Conservation (phyloP, 2,888 invertebrate genomes). For the Ceraclea dissimilis region DNA sequence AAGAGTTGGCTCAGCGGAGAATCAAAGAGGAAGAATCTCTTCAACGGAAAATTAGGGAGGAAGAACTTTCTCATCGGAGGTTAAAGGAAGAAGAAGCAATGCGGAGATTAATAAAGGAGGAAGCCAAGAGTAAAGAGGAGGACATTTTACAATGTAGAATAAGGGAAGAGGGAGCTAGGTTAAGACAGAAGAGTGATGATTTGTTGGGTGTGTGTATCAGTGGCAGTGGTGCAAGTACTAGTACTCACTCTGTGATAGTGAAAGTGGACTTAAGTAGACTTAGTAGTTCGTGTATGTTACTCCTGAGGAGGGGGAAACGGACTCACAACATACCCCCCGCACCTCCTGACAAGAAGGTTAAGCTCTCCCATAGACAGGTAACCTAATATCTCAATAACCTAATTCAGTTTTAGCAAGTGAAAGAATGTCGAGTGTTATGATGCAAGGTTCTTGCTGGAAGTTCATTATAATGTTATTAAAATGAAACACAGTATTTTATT, state of each 20-base stretch:
- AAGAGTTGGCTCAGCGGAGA: slow-evolving; percentile 23
- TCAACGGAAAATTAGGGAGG: slow-evolving; percentile 16
- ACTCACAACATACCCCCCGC: slow-evolving; percentile 28
- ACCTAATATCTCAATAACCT: too few species aligned
- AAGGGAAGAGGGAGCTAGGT: slow-evolving; percentile 29
- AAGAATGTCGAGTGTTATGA: too few species aligned
- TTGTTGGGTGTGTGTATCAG: slow-evolving; percentile 30
- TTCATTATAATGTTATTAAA: too few species aligned
- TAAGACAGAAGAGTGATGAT: slow-evolving; percentile 27
- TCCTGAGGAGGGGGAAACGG: slow-evolving; percentile 36
- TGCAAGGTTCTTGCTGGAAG: too few species aligned
- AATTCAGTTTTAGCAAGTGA: too few species aligned
- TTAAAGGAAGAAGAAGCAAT: slow-evolving; percentile 17
- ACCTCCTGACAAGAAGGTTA: slow-evolving; percentile 22
- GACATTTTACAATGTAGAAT: slow-evolving; percentile 16
- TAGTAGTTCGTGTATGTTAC: slow-evolving; percentile 34
- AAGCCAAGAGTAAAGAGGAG: slow-evolving; percentile 13
- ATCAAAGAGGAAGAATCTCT: slow-evolving; percentile 26
- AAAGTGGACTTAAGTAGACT: slow-evolving; percentile 37
- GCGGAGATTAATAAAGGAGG: slow-evolving; percentile 17
- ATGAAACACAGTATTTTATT: too few species aligned
- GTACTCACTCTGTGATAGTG: slow-evolving; percentile 31
- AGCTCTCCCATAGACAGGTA: slow-evolving; percentile 22
- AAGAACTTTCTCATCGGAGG: slow-evolving; percentile 11
- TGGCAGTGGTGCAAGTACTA: slow-evolving; percentile 28